phyloP scores from a whole-genome alignment of 2,888 invertebrate genomes.

The Euphydryas editha region DNA sequence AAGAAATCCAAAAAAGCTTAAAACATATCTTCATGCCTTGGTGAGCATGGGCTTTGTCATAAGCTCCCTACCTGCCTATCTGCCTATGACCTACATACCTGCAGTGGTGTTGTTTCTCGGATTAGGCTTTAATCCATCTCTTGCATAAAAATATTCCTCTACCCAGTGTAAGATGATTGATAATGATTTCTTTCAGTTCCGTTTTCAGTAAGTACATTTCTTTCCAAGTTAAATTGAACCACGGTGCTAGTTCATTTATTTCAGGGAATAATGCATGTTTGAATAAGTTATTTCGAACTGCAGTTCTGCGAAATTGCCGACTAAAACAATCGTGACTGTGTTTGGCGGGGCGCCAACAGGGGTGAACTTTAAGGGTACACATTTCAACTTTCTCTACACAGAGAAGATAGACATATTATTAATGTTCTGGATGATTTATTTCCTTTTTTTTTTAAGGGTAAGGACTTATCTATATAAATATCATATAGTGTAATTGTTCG shows the following conservation, averaged over 20 bases:
- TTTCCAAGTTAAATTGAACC: not conserved
- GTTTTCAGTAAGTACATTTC: not conserved
- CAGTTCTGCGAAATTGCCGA: constrained; percentile 10
- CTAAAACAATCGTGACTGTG: constrained; percentile 16
- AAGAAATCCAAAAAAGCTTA: too few species aligned
- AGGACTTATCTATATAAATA: not conserved
- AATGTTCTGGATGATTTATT: not conserved
- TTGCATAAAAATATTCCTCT: too few species aligned
- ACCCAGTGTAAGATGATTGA: too few species aligned
- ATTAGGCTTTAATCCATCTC: too few species aligned
- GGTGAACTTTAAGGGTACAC: constrained; percentile 5
- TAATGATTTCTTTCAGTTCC: too few species aligned
- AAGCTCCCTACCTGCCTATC: too few species aligned
- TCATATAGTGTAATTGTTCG: not conserved
- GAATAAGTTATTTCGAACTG: constrained; percentile 11
- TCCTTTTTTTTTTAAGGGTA: not conserved
- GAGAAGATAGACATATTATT: not conserved
- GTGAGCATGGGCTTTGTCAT: too few species aligned
- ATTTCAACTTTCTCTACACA: not conserved
- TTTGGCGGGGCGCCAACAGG: constrained; percentile 18
- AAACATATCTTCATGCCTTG: too few species aligned
- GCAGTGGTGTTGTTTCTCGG: too few species aligned
- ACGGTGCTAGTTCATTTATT: not conserved
- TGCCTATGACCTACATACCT: too few species aligned
- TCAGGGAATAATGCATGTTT: constrained; percentile 1